Conservation (phyloP, 2,888 invertebrate genomes). For the Tetropium fuscum region DNA sequence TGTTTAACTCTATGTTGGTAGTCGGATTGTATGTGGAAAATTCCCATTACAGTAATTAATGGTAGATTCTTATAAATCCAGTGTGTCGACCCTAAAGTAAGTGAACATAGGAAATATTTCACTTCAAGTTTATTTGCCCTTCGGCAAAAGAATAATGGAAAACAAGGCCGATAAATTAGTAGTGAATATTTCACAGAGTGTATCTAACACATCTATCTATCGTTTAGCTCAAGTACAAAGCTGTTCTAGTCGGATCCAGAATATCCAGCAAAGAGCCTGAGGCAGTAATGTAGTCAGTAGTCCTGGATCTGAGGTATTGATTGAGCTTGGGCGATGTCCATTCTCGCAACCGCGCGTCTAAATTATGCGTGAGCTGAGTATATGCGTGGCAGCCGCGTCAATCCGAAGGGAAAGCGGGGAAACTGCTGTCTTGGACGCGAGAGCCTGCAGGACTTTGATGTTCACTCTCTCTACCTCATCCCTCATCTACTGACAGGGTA, state of each 20-base stretch:
- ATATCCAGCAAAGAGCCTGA: conserved; percentile 31
- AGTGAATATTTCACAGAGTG: conserved; percentile 28
- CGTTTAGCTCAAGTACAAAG: conserved; percentile 28
- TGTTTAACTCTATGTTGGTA: too few relatives aligned
- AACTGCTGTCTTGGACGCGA: conserved; percentile 54
- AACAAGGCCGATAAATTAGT: conserved; percentile 28
- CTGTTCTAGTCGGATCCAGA: conserved; percentile 28
- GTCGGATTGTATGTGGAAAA: background rate
- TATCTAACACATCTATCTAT: conserved; percentile 43
- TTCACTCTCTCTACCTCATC: conserved; percentile 52
- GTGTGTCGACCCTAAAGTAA: conserved; percentile 17
- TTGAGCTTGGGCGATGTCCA: conserved; percentile 66
- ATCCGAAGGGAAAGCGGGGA: conserved; percentile 48
- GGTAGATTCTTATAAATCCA: conserved; percentile 7
- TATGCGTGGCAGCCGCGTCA: conserved; percentile 64
- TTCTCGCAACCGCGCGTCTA: conserved; percentile 67
- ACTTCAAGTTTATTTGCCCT: conserved; percentile 22
- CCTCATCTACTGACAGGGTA: conserved; percentile 29
- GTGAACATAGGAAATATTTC: conserved; percentile 24
- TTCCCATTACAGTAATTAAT: conserved; percentile 1
- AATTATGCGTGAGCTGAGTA: conserved; percentile 67
- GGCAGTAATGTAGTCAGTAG: conserved; percentile 56
- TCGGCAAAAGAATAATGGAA: conserved; percentile 24
- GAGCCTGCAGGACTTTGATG: conserved; percentile 59
- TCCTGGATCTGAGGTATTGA: conserved; percentile 64